These are phyloP conservation scores for Addax nasomaculatus DNA, from an alignment of 2,113 vertebrate species.

Conservation along the genomic window DNA sequence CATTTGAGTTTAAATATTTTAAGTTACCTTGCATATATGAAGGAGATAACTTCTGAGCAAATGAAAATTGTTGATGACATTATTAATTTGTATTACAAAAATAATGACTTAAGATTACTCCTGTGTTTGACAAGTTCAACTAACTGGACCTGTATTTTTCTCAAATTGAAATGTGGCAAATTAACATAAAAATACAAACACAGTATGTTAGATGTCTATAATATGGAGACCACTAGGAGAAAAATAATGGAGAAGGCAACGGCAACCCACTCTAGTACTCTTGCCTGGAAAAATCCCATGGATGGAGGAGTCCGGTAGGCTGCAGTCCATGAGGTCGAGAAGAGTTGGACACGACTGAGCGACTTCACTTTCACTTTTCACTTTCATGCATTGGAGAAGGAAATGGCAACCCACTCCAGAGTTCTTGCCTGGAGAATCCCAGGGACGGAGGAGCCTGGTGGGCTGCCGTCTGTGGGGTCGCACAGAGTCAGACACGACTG, in stretches of 20 bases:
- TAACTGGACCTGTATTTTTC: background rate
- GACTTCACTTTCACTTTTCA: too few relatives aligned
- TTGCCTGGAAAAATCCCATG: too few relatives aligned
- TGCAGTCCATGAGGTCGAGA: too few relatives aligned
- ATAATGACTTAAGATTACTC: background rate
- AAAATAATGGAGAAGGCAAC: background rate
- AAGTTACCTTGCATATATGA: background rate
- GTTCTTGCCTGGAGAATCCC: too few relatives aligned
- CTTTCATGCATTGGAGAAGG: too few relatives aligned
- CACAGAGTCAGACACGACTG: too few relatives aligned
- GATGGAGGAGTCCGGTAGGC: too few relatives aligned
- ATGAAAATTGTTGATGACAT: background rate
- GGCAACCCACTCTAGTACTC: too few relatives aligned
- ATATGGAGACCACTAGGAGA: background rate
- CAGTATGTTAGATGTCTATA: background rate
- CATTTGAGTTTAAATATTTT: background rate
- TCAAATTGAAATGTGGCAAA: background rate
- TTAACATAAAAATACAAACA: slow-evolving; percentile 8
- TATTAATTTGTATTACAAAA: background rate
- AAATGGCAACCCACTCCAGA: too few relatives aligned
- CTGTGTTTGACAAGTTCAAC: background rate
- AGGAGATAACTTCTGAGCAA: background rate
- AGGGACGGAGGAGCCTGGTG: too few relatives aligned
- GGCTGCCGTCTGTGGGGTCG: too few relatives aligned
- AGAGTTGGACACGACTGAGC: too few relatives aligned